These are phyloP conservation scores for Salvelinus namaycush DNA, from an alignment of 2,113 vertebrate species.

Conservation along the genomic window DNA sequence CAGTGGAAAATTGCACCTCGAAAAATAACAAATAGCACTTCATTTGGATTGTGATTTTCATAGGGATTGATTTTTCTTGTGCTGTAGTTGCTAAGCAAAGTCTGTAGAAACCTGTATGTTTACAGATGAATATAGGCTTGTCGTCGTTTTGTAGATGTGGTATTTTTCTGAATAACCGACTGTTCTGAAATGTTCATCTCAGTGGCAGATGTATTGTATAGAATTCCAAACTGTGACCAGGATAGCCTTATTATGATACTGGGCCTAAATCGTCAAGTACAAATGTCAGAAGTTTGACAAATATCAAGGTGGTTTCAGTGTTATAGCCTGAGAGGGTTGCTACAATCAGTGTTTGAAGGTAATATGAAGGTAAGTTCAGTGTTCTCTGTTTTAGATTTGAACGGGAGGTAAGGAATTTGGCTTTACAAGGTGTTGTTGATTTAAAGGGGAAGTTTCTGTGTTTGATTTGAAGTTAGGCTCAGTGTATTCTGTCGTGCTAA, in stretches of 20 bases:
- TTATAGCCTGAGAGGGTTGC: constrained; percentile 32
- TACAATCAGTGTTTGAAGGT: constrained; percentile 27
- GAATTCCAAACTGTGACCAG: constrained; percentile 67
- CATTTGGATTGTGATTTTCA: constrained; percentile 47
- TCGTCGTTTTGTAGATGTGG: constrained; percentile 48
- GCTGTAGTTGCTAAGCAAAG: not conserved
- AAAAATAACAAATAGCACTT: constrained; percentile 42
- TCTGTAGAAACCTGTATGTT: not conserved
- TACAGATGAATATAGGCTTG: constrained; percentile 31
- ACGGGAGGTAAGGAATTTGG: constrained; percentile 25
- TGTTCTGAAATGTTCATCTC: constrained; percentile 58
- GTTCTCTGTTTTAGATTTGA: constrained; percentile 14
- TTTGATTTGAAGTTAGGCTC: constrained; percentile 23
- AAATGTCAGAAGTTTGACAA: constrained; percentile 34
- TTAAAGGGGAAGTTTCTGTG: constrained; percentile 28
- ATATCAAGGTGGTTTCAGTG: constrained; percentile 48
- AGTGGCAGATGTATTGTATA: constrained; percentile 60
- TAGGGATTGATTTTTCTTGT: constrained; percentile 10
- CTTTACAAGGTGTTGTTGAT: constrained; percentile 34
- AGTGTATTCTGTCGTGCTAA: constrained; percentile 49
- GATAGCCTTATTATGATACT: constrained; percentile 63
- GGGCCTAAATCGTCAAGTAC: constrained; percentile 51
- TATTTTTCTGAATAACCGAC: constrained; percentile 19
- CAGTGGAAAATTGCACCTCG: constrained; percentile 42
- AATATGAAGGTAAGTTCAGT: not conserved